Percentiles rank a stretch among this genome's conserved stretches.
phyloP scores from a whole-genome alignment of 1,140 invertebrate genomes.

The Galendromus occidentalis region DNA sequence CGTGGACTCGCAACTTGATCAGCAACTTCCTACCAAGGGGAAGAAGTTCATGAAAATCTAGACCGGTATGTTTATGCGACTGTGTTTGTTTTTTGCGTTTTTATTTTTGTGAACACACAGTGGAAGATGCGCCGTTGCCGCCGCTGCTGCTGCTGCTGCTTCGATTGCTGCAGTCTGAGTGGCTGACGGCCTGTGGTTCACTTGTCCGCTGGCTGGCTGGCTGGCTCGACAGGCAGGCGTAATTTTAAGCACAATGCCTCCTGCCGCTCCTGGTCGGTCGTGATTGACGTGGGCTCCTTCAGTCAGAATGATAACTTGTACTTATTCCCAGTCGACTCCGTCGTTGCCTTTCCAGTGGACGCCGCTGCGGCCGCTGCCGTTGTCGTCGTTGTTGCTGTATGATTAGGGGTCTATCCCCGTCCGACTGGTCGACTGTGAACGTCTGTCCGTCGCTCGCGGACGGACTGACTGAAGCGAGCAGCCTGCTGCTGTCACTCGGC shows the following conservation, averaged over 20 bases:
- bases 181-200: background rate
- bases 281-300: slow-evolving; percentile 7
- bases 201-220: background rate
- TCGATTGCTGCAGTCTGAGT: background rate
- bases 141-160: background rate
- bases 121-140: background rate
- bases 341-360: background rate
- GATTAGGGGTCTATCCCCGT: background rate
- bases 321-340: slow-evolving; percentile 2
- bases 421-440: no score
- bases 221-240: background rate
- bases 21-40: no score
- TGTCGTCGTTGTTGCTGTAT: background rate
- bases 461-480: no score
- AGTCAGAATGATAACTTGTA: slow-evolving; percentile 11
- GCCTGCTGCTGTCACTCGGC: no score
- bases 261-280: background rate
- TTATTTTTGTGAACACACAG: background rate
- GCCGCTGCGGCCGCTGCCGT: background rate
- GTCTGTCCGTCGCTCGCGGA: no score
- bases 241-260: background rate
- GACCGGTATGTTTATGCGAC: background rate
- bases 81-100: background rate
- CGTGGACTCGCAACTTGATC: no score
- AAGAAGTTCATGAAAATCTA: no score